phyloP scores from a whole-genome alignment of 2,113 vertebrate species.

The Lutjanus erythropterus region DNA sequence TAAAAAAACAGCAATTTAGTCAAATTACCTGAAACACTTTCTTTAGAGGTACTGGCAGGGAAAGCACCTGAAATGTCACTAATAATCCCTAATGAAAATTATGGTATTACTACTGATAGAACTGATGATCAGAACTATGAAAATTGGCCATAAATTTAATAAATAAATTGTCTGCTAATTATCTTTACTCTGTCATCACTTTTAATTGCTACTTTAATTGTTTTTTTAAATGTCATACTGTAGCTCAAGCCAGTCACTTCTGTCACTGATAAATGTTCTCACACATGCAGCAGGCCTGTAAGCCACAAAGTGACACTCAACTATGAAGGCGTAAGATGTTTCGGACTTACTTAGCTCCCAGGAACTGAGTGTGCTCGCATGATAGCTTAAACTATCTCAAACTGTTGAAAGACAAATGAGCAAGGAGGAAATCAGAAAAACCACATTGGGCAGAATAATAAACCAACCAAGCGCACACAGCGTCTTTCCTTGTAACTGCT shows the following conservation, averaged over 20 bases:
- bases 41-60: too few species aligned
- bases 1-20: too few species aligned
- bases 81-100: too few species aligned
- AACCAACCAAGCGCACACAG: not conserved
- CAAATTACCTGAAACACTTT: too few species aligned
- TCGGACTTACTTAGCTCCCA: not conserved
- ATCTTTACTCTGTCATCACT: too few species aligned
- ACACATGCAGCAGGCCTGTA: constrained; percentile 5
- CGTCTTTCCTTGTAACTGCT: not conserved
- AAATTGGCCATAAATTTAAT: not conserved
- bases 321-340: constrained; percentile 21
- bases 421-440: constrained; percentile 57
- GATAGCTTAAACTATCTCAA: constrained; percentile 43
- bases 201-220: not conserved
- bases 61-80: too few species aligned
- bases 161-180: not conserved
- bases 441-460: not conserved
- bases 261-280: constrained; percentile 19
- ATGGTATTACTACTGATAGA: too few species aligned
- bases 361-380: constrained; percentile 39
- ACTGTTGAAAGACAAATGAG: constrained; percentile 18
- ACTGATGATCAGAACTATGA: not conserved
- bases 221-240: not conserved
- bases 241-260: constrained; percentile 1
- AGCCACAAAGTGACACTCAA: constrained; percentile 30